A percentile compares a stretch with the other conserved stretches of the same genome.
Conservation (phyloP, 2,888 invertebrate species). For the Uropetala carovei region DNA sequence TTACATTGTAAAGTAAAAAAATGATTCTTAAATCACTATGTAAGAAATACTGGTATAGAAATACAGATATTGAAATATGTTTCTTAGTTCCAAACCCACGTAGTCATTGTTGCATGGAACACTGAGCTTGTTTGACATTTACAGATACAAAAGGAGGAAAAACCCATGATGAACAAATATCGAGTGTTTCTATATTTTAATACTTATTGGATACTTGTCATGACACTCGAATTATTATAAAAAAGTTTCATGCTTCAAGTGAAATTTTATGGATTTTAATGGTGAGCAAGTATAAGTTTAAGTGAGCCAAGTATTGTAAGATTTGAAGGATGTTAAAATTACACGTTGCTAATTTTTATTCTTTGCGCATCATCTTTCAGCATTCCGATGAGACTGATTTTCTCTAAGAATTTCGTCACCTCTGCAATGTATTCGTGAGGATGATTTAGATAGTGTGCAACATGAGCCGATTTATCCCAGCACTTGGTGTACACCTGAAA, state of each 20-base stretch:
- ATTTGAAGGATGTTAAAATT: not conserved
- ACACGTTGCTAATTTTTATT: conserved; percentile 36
- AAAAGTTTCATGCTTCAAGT: not conserved
- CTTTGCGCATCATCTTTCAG: not conserved
- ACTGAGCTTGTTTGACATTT: no score
- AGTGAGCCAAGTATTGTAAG: no score
- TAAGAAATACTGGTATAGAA: not conserved
- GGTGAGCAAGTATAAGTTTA: not conserved
- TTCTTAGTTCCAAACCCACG: not conserved
- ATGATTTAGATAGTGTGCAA: conserved; percentile 81
- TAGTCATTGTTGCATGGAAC: not conserved
- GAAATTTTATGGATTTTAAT: not conserved
- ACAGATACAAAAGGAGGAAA: no score
- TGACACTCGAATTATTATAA: not conserved
- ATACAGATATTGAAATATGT: not conserved
- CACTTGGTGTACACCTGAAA: conserved; percentile 82
- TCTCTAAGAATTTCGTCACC: conserved; percentile 79
- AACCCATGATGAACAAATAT: not conserved
- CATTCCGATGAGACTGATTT: conserved; percentile 75
- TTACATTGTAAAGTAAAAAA: not conserved
- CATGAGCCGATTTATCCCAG: conserved; percentile 87
- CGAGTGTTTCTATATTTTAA: not conserved
- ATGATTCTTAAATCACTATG: not conserved
- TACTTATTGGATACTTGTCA: not conserved
- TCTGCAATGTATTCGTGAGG: conserved; percentile 82